Evolutionary conservation across 2,797 vertebrate genomes (phyloP).

Genomic region (Acridotheres tristis): DNA sequence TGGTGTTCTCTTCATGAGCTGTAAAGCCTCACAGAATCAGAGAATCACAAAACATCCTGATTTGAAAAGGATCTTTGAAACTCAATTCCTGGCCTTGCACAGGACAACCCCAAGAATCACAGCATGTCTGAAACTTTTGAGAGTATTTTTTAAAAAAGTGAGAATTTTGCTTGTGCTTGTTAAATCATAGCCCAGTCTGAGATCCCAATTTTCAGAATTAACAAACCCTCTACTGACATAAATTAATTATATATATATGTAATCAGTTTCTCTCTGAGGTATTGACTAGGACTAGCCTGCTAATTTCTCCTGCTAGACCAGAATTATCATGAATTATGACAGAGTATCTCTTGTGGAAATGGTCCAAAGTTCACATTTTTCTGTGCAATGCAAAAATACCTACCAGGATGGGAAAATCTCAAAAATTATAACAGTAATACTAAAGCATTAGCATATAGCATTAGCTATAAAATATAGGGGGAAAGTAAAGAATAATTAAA

Average conservation of each 20-base stretch:
- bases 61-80: neutral
- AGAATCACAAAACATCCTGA: neutral
- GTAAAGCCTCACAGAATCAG: neutral
- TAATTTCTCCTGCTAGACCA: neutral
- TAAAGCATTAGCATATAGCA: neutral
- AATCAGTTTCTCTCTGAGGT: neutral
- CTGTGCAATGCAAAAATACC: neutral
- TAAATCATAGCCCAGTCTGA: neutral
- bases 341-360: neutral
- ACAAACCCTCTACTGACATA: neutral
- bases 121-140: neutral
- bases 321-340: neutral
- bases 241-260: neutral
- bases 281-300: neutral
- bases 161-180: neutral
- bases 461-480: neutral
- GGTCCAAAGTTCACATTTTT: neutral
- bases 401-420: neutral
- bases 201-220: neutral
- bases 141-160: neutral
- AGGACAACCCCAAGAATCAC: neutral
- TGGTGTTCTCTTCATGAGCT: neutral
- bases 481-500: neutral
- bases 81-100: accelerated
- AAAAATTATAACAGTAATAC: neutral